Evolutionary conservation across 1,140 invertebrate genomes (phyloP), one percentile per base, ranked within the genome.

Genomic region (Drosophila malerkotliana): DNA sequence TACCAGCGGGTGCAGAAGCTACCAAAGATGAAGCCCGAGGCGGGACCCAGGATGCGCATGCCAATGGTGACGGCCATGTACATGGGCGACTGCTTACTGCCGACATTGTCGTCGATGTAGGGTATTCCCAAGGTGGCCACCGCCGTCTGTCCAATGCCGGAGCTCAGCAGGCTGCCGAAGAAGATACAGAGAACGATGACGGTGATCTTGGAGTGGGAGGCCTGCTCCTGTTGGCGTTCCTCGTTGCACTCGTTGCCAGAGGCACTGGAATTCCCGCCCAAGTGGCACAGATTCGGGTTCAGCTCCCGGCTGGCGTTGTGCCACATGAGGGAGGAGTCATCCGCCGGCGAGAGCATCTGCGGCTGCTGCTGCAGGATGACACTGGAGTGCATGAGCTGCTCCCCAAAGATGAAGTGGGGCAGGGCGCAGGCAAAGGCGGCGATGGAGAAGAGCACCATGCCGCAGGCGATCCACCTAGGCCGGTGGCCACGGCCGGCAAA

Each of bases 391-490:
- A 91, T 90, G 24, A 97, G 92, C 84, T 95, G 94, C 64, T 95
- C 94, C 45, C 96, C 96, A 79, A 96, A 97, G 67, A 96, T 94
- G 79, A 97, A 95, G 92, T 97, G 96, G 7, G 96, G 96, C 91
- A 96, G 92, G 45, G 98, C 96, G 90, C 97, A 98, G 59, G 97
- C 95, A 72, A 98, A 95, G 28, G 97, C 96, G 9, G 97, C 97
- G 10, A 96, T 93, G 2, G 97, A 97, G 91, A 98, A 97, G 37
- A 98, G 93, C 9, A 97, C 93, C 95, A 98, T 98, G 67, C 98
- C 98, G 93, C 96, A 96, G 10, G 97, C 97, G 58, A 99, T 98
- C 98, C 98, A 99, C 81, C 97, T 95, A n/a, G 98, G 98, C 69
- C 98, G 94, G 92, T 99, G 98, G 2, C 98, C 97, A 51, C 97